Base-by-base conservation (phyloP, 2,797 vertebrate genomes). In the Menidia menidia region DNA sequence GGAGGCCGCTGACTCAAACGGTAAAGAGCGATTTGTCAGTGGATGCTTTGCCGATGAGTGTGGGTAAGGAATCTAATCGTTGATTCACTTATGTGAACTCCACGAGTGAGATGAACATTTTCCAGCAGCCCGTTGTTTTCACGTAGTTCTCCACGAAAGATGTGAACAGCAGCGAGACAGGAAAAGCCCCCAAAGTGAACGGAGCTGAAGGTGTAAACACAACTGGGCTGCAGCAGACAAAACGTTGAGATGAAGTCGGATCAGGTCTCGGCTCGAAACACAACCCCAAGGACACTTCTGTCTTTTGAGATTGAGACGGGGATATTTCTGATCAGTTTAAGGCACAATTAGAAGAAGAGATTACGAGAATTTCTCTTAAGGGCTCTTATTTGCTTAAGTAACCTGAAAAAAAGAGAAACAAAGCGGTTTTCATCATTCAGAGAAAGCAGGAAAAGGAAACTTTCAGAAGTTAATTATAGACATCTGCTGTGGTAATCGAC, bases 181-280 rank as follows among this genome's bases (percentile, higher is more conserved):
- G 25, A 25, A 25, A 25, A 25, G 25, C 25, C 25, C 25, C 25
- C 35, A 39, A 39, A 39, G 35, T 1, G 69, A 83, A 79, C 81
- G 63, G 54, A 79, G 70, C 71, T 85, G 9, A 71, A 71, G 70
- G 82, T 86, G 78, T 80, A 88, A 86, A 87, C 78, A 81, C 83
- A 85, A 58, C 81, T 77, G 70, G 48, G 69, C 51, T 73, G 75
- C 81, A 84, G 79, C 76, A 84, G 75, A 87, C 82, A 81, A 77
- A 85, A 87, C 83, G 80, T 51, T 54, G 69, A 70, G 58, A 51
- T 73, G 80, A 79, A 86, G 73, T 64, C 75, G 74, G 68, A 70
- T 77, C 58, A 73, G 82, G 75, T 64, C 72, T 80, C 68, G 66
- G 80, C 87, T 54, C 68, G 64, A 68, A 69, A 68, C 57, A 81